Evolutionary conservation across 2,113 vertebrate genomes (phyloP), one percentile per base, ranked within the genome.

Genomic region (Columba livia): DNA sequence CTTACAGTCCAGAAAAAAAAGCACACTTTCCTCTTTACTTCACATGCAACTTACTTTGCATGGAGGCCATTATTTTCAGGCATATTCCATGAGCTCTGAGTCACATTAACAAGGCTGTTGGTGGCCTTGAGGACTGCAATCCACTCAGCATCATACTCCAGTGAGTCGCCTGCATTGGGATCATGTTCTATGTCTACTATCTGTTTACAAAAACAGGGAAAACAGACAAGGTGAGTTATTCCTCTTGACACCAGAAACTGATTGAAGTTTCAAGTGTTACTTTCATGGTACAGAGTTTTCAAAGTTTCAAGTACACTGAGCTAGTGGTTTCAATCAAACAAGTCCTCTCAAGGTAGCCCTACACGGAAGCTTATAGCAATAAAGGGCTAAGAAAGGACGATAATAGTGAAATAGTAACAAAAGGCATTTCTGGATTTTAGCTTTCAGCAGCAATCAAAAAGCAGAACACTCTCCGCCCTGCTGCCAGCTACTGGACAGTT

Each of bases 81-180:
- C 89, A 99, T 98, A 72, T 98, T 99, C 99, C 99, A 99, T 2
- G 96, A 96, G 50, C 94, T 97, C 17, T 96, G 95, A 29, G 98
- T 98, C 73, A 98, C 98, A 34, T 98, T 99, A 70, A 99, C 89
- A 29, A 99, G 98, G 69, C 70, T 90, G 77, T 99, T 96, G n/a
- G 99, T 99, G 44, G 98, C 97, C 93, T 98, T 99, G 57, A 99
- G 98, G 81, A 99, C 94, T 67, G 99, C 98, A 47, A 99, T 98
- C 99, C 99, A 99, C 94, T 99, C 99, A 1, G 98, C 97, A 77
- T 99, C 99, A 15, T 99, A 99, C 83, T 99, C 98, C 34, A 99
- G 97, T 2, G 95, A 90, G 44, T 98, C 98, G 6, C 99, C 97
- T 38, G 99, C 99, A 54, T 71, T 98, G 6, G 98, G 96, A 89